phyloP scores from a whole-genome alignment of 1,140 invertebrate species.

The Solen grandis region DNA sequence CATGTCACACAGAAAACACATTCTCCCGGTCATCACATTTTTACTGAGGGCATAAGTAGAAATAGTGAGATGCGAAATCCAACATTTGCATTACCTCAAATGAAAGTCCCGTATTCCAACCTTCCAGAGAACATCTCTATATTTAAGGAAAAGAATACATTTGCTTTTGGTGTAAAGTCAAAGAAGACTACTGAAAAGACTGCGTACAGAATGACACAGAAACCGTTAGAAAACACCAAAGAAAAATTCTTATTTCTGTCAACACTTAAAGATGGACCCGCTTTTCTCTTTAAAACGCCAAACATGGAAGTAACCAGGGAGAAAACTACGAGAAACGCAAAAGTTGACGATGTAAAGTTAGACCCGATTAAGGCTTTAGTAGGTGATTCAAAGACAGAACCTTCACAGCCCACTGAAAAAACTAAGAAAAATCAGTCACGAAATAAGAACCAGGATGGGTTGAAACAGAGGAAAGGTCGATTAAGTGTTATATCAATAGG shows the following conservation, averaged over 20 bases:
- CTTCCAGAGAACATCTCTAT: slow-evolving; percentile 44
- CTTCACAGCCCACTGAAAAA: background rate
- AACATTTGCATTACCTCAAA: slow-evolving; percentile 31
- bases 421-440: slow-evolving; percentile 12
- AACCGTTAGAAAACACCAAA: too few relatives aligned
- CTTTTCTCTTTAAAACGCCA: too few relatives aligned
- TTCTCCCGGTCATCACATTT: slow-evolving; percentile 36
- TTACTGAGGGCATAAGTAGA: slow-evolving; percentile 43
- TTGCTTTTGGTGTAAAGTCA: slow-evolving; percentile 41
- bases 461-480: background rate
- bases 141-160: slow-evolving; percentile 45
- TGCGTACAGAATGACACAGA: slow-evolving; percentile 34
- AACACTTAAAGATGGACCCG: too few relatives aligned
- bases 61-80: slow-evolving; percentile 14
- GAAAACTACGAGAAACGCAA: too few relatives aligned
- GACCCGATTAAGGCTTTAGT: too few relatives aligned
- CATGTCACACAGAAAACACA: slow-evolving; percentile 34
- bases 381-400: background rate
- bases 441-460: background rate
- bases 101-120: slow-evolving; percentile 38
- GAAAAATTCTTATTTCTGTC: too few relatives aligned
- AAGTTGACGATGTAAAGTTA: too few relatives aligned
- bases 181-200: slow-evolving; percentile 26
- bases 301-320: too few relatives aligned
- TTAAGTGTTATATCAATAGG: slow-evolving; percentile 43